These are phyloP conservation scores for Syngnathus acus DNA, from an alignment of 2,797 vertebrate species.

Conservation along the genomic window DNA sequence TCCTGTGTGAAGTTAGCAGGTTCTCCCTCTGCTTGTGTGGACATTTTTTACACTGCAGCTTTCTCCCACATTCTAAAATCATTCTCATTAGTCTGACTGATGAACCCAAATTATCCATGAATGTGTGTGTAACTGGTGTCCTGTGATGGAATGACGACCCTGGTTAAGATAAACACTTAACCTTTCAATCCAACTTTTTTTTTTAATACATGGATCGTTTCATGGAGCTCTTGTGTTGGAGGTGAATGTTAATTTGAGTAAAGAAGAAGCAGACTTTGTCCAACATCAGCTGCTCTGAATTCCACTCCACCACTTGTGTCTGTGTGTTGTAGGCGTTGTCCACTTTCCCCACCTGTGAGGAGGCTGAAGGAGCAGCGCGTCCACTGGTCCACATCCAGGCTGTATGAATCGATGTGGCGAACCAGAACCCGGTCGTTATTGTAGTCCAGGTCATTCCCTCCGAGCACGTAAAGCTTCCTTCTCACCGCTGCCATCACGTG, in stretches of 20 bases:
- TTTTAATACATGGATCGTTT: not conserved
- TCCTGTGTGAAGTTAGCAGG: too few species aligned
- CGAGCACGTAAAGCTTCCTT: conserved; percentile 88
- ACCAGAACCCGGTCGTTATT: conserved; percentile 96
- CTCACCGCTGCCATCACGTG: conserved; percentile 93
- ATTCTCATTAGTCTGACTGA: too few species aligned
- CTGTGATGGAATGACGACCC: too few species aligned
- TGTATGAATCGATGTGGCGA: conserved; percentile 90
- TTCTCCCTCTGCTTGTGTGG: too few species aligned
- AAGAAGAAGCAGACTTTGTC: not conserved
- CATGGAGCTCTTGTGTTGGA: not conserved
- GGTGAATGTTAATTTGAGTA: not conserved
- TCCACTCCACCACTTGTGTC: not conserved
- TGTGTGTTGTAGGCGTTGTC: not conserved
- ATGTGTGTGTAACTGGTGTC: too few species aligned
- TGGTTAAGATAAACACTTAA: too few species aligned
- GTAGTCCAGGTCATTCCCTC: conserved; percentile 93
- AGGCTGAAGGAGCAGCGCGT: conserved; percentile 89
- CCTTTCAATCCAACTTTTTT: too few species aligned
- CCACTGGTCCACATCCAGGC: conserved; percentile 91
- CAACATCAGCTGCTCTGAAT: not conserved
- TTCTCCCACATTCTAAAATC: too few species aligned
- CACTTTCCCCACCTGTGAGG: conserved; percentile 76
- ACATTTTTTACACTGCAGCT: too few species aligned
- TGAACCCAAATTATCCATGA: too few species aligned